phyloP scores from a whole-genome alignment of 2,113 vertebrate genomes.

The Gopherus evgoodei region DNA sequence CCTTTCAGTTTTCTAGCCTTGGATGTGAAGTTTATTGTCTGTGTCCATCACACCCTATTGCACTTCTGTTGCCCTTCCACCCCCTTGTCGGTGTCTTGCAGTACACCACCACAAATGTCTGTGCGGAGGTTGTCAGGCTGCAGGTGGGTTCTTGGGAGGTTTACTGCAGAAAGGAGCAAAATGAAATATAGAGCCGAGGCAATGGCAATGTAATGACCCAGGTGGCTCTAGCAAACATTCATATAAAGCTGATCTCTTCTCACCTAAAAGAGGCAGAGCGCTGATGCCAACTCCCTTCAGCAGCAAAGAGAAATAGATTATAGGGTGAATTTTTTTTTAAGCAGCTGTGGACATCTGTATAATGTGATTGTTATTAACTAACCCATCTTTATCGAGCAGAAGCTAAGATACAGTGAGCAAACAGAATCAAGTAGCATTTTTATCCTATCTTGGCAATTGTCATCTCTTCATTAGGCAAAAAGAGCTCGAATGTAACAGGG shows the following conservation, averaged over 20 bases:
- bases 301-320: neutral
- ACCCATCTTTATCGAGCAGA: neutral
- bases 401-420: neutral
- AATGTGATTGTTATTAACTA: neutral
- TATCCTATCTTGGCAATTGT: neutral
- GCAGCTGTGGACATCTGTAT: neutral
- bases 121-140: neutral
- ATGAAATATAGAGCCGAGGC: neutral
- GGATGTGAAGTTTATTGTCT: neutral
- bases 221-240: neutral
- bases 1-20: neutral
- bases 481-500: neutral
- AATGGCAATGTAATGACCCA: neutral
- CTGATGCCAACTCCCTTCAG: neutral
- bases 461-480: neutral
- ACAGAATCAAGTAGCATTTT: neutral
- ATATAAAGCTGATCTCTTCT: neutral
- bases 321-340: neutral
- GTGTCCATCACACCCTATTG: neutral
- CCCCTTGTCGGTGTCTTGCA: neutral
- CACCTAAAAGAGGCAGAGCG: neutral
- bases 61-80: neutral
- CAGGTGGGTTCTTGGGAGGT: neutral
- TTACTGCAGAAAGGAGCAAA: neutral
- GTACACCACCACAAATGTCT: neutral